These are phyloP conservation scores for Acanthiza pusilla DNA, from an alignment of 2,797 vertebrate species.

Conservation along the genomic window DNA sequence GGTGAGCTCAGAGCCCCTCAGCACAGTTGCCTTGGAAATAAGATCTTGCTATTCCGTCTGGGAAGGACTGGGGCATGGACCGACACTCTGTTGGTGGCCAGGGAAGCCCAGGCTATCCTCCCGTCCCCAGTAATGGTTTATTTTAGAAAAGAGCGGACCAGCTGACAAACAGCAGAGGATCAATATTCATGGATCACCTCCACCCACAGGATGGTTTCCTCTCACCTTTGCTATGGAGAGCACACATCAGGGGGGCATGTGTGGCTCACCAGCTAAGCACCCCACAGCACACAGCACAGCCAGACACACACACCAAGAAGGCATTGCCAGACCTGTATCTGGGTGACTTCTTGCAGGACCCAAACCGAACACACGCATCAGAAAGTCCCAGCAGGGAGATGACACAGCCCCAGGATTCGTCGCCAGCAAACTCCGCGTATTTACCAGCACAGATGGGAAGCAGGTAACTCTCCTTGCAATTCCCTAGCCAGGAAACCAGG, in stretches of 20 bases:
- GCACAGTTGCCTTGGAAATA: neutral
- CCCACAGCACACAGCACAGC: neutral
- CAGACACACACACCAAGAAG: neutral
- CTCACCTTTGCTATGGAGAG: neutral
- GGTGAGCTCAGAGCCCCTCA: neutral
- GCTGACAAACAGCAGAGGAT: neutral
- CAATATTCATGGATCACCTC: neutral
- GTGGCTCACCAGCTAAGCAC: neutral
- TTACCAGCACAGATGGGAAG: neutral
- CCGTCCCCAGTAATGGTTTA: neutral
- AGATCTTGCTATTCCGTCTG: neutral
- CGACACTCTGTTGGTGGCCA: neutral
- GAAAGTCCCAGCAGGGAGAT: neutral
- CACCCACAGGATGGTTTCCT: neutral
- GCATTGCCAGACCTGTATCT: neutral
- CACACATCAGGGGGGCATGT: rapidly evolving
- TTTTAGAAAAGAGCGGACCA: neutral
- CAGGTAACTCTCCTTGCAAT: neutral
- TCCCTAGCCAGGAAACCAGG: neutral
- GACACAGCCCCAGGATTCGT: neutral
- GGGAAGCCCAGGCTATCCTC: neutral
- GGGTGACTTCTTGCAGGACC: neutral
- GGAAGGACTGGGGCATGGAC: neutral
- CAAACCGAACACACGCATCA: neutral
- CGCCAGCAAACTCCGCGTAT: neutral